Base-by-base conservation (phyloP, 1,140 invertebrate species). In the Brachionus rubens region DNA sequence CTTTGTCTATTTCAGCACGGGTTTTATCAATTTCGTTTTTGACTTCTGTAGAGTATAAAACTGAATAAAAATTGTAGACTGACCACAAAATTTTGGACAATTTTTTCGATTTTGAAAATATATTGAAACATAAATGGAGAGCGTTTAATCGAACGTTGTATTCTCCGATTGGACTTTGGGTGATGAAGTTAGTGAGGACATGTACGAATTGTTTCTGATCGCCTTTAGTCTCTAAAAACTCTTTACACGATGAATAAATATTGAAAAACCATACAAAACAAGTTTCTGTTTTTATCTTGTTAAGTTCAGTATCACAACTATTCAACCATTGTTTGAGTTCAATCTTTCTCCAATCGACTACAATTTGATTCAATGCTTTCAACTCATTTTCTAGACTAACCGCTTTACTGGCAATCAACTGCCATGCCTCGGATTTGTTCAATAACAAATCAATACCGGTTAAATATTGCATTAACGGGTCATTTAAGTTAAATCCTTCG, bases 301-400 rank as follows among this genome's bases (percentile, higher is more conserved):
- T 24, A 9, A 41, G 21, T 54, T 72, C 46, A 12, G 1, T 30
- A n/a, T 72, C 68, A n/a, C 28, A 40, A 5, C 16, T 28, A 14
- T 41, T 72, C 28, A 50, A 26, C 68, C 68, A 72, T 36, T 76
- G 83, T 81, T 88, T 88, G 52, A 99, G 87, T 84, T 99, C 96
- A 1, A 96, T 81, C 83, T 92, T 91, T 70, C 95, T 88, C 95
- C 94, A 99, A 28, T 89, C 87, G 50, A 96, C 89, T 48, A 98
- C 91, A 78, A 92, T 88, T 72, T 90, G 86, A 1, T 90, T 91
- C 0, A 98, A 83, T 47, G 87, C 85, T 19, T 88, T 82, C 9
- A 91, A 87, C 76, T 91, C 86, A 0, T 89, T 86, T 0, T 88
- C 86, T 80, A 99, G 82, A 76, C 91, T 93, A 36, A 97, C 92